phyloP scores from a whole-genome alignment of 1,140 invertebrate species.

The Euborellia annulipes region DNA sequence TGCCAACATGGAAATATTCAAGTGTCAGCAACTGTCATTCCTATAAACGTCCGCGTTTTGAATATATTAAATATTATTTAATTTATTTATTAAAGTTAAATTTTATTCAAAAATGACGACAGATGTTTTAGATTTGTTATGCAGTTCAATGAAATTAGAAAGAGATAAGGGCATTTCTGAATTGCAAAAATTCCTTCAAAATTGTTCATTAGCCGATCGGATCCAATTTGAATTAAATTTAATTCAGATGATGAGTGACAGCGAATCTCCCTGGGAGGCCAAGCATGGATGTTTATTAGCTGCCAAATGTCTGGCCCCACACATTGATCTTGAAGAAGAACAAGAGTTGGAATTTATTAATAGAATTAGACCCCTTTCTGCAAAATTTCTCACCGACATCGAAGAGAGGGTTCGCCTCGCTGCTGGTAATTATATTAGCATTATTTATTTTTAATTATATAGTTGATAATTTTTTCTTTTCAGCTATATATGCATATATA shows the following conservation, averaged over 20 bases:
- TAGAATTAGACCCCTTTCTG: slow-evolving; percentile 18
- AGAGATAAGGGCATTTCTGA: slow-evolving; percentile 25
- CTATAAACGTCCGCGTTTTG: too few relatives aligned
- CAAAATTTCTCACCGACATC: slow-evolving; percentile 25
- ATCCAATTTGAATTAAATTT: slow-evolving; percentile 18
- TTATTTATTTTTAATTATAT: neutral
- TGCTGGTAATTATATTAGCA: slow-evolving; percentile 23
- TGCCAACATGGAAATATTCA: too few relatives aligned
- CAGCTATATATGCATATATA: neutral
- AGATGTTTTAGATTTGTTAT: slow-evolving; percentile 17
- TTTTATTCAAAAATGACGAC: slow-evolving; percentile 4
- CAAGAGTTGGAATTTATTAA: slow-evolving; percentile 22
- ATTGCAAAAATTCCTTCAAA: slow-evolving; percentile 21
- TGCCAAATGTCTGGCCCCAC: slow-evolving; percentile 22
- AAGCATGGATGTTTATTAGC: slow-evolving; percentile 30
- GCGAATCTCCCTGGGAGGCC: slow-evolving; percentile 20
- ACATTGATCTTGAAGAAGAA: slow-evolving; percentile 17
- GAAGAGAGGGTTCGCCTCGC: slow-evolving; percentile 30
- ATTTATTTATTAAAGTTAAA: too few relatives aligned
- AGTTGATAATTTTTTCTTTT: neutral
- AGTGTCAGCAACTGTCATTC: too few relatives aligned
- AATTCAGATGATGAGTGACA: slow-evolving; percentile 11
- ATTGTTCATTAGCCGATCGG: slow-evolving; percentile 14
- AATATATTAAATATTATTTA: too few relatives aligned
- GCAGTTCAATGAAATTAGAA: slow-evolving; percentile 27